Base-by-base conservation (phyloP, 2,888 invertebrate species). In the Cheilosia vernalis region DNA sequence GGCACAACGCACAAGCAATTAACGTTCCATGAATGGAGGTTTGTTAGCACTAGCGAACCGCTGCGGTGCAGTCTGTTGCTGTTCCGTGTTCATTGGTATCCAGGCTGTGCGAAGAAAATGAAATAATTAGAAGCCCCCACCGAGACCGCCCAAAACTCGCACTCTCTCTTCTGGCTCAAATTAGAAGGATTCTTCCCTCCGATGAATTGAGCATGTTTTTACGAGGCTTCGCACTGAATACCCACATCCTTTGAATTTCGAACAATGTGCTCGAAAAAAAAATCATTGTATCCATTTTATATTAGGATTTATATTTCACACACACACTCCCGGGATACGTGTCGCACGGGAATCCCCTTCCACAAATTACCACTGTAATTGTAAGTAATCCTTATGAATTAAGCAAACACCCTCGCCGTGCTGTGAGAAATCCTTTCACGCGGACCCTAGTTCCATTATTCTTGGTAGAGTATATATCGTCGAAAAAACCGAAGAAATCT, bases 1-100 rank as follows among this genome's bases (percentile, higher is more conserved):
- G 79, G 70, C 64, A 72, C 72, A 64, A 72, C 58, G 70, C 64
- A 64, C 72, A 64, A 72, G 64, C 79, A 79, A 79, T 79, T 79
- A 79, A 64, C 79, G 51, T 24, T 33, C 55, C 13, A 24, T 69
- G 69, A 55, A 56, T 55, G 63, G 69, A 60, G 55, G 61, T 76
- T 64, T 55, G 55, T 70, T 64, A 40, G 60, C 67, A 49, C 40
- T 27, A 64, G 56, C 56, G 51, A 17, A 37, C 53, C 19, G n/a
- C 40, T 10, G 27, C 17, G 13, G 15, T 49, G 2, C 42, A n/a
- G 33, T 24, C 60, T 30, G 37, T 37, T 37, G 3, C 13, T 37
- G 13, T 10, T 37, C 37, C 37, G 3, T 37, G 13, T 13, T 37
- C 37, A 10, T 13, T 17, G 33, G 66, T 33, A 37, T 40, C 49